Evolutionary conservation across 2,888 invertebrate genomes (phyloP), one percentile per base, ranked within the genome.

Genomic region (Sericinus montela): DNA sequence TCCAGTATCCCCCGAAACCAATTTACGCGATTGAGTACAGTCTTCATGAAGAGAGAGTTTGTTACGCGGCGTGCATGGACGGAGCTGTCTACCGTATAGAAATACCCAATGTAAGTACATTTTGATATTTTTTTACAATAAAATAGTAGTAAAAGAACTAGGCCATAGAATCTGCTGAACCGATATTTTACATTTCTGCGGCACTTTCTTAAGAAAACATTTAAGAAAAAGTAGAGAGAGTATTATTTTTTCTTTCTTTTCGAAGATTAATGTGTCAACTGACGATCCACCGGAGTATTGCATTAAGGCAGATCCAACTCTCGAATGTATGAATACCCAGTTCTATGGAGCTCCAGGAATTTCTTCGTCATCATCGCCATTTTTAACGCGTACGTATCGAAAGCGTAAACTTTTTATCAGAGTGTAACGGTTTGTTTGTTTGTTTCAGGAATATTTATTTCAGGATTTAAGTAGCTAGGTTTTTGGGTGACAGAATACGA

Each of bases 1-100:
- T 85, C 16, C 88, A 88, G 67, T 87, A 85, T 48, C 88, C 88
- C 0, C 80, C 81, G 0, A 84, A 76, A 51, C 85, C 88, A 0
- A 59, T 88, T 1, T 82, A 81, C 51, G 69, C 86, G 7, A 47
- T 88, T n/a, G 70, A 73, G 48, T 87, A 73, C 65, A 86, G 87
- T 51, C 60, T 52, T 9, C 38, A 52, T 10, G 85, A 88, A 48
- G 78, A 80, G 11, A 69, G 76, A 45, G 58, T 88, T 44, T 88
- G 86, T 54, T 88, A 84, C 47, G 88, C 88, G 1, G 72, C 83
- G 1, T 83, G 86, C 58, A 75, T 73, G 62, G 87, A 88, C 29
- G 86, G 86, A 1, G 58, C 62, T 9, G 59, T 88, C 1, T 88
- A 88, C 60, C 65, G 85, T 16, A 73, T 88, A 45, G 81, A 84